A percentile compares a stretch with the other conserved stretches of the same genome.
Conservation (phyloP, 2,888 invertebrate species). For the Tetanocera ferruginea region DNA sequence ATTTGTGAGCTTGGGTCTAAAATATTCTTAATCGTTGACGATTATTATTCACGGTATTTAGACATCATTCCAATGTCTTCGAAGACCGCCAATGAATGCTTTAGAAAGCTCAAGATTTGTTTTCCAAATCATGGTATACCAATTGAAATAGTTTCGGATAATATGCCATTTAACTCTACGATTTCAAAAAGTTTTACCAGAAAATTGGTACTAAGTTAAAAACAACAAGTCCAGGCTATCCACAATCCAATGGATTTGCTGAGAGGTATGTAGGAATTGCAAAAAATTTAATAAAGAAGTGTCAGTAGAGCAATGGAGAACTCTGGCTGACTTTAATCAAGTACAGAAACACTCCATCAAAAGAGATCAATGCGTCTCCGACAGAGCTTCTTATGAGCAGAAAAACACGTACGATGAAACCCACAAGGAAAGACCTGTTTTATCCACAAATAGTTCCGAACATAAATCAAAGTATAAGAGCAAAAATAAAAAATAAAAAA, state of each 20-base stretch:
- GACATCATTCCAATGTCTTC: constrained; percentile 44
- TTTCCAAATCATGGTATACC: constrained; percentile 48
- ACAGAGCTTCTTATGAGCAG: constrained; percentile 44
- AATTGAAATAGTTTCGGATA: constrained; percentile 44
- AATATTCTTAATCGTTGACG: constrained; percentile 36
- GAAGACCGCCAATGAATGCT: constrained; percentile 46
- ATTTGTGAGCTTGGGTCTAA: constrained; percentile 42
- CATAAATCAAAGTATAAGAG: not conserved
- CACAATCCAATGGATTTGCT: constrained; percentile 46
- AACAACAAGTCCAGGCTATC: constrained; percentile 44
- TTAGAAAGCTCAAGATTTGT: constrained; percentile 41
- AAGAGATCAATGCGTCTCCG: constrained; percentile 36
- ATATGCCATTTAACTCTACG: too few species aligned
- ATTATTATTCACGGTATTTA: constrained; percentile 45
- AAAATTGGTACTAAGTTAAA: constrained; percentile 36
- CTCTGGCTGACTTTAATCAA: constrained; percentile 43
- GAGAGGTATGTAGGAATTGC: constrained; percentile 43
- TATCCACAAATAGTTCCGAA: not conserved
- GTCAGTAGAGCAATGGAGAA: constrained; percentile 28
- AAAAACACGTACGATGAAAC: constrained; percentile 37
- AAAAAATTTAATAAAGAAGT: constrained; percentile 42
- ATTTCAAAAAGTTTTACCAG: constrained; percentile 42
- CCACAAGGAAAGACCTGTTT: constrained; percentile 13
- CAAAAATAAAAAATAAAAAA: too few species aligned
- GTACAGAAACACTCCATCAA: constrained; percentile 44